A percentile compares a stretch with the other conserved stretches of the same genome.
phyloP scores from a whole-genome alignment of 2,113 vertebrate species.

The Megaptera novaeangliae region DNA sequence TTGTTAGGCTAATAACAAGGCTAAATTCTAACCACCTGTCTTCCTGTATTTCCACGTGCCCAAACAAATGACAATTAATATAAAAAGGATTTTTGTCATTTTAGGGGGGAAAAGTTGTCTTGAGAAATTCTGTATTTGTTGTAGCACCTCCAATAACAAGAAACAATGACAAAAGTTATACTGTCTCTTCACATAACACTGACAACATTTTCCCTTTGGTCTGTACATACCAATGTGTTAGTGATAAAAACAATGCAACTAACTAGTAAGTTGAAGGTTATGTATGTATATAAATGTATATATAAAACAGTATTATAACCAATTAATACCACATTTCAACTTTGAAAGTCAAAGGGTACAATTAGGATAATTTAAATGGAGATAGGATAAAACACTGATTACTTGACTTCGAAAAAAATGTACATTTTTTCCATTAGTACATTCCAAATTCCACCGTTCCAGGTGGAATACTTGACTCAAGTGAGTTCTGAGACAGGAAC shows the following conservation, averaged over 20 bases:
- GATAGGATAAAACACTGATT: not conserved
- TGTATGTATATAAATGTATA: not conserved
- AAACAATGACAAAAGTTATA: not conserved
- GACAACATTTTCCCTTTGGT: not conserved
- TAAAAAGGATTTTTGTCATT: not conserved
- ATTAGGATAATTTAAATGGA: slow-evolving; percentile 11
- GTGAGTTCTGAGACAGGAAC: not conserved
- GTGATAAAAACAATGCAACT: not conserved
- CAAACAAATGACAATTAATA: not conserved
- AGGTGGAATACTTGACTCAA: not conserved
- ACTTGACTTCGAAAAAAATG: not conserved
- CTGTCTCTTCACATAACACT: not conserved
- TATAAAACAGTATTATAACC: not conserved
- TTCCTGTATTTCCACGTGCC: not conserved
- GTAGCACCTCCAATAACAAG: not conserved
- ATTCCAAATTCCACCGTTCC: not conserved
- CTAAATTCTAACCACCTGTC: not conserved
- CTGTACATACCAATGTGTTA: not conserved
- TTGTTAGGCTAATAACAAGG: not conserved
- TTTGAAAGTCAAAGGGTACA: slow-evolving; percentile 1
- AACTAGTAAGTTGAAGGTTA: not conserved
- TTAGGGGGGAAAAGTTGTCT: not conserved
- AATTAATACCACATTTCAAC: not conserved
- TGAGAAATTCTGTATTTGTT: not conserved
- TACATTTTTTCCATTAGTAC: not conserved